phyloP scores from a whole-genome alignment of 2,797 vertebrate genomes.

The Simalia tracyae region DNA sequence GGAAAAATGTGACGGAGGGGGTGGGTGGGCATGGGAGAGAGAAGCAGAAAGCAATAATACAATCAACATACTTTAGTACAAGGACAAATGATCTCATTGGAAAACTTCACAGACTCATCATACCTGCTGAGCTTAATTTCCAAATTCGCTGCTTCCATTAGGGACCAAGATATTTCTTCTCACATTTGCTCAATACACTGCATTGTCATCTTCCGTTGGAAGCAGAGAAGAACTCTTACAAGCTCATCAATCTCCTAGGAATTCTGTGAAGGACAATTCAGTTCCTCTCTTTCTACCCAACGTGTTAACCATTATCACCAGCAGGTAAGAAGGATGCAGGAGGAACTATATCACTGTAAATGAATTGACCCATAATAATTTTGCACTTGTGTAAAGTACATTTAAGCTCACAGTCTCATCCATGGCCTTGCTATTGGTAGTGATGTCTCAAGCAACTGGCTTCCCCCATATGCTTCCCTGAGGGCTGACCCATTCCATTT shows the following conservation, averaged over 20 bases:
- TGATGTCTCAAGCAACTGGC: not conserved
- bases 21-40: not conserved
- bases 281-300: no score
- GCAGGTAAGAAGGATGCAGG: not conserved
- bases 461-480: not conserved
- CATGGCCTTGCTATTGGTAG: not conserved
- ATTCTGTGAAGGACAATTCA: not conserved
- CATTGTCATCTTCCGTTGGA: slow-evolving; percentile 9
- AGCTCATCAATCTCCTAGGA: not conserved
- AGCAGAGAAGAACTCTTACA: not conserved
- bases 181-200: slow-evolving; percentile 25
- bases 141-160: slow-evolving; percentile 37
- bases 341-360: not conserved
- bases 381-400: not conserved
- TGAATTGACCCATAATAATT: not conserved
- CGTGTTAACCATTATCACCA: not conserved
- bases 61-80: slow-evolving; percentile 39
- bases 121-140: slow-evolving; percentile 56
- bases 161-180: not conserved
- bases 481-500: not conserved
- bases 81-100: slow-evolving; percentile 45
- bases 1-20: not conserved
- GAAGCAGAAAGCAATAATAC: slow-evolving; percentile 36
- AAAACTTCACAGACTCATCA: slow-evolving; percentile 44
- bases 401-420: not conserved